Percentiles rank a stretch among this genome's conserved stretches.
These are phyloP conservation scores for Psammodynastes pulverulentus DNA, from an alignment of 2,113 vertebrate species.

Conservation along the genomic window DNA sequence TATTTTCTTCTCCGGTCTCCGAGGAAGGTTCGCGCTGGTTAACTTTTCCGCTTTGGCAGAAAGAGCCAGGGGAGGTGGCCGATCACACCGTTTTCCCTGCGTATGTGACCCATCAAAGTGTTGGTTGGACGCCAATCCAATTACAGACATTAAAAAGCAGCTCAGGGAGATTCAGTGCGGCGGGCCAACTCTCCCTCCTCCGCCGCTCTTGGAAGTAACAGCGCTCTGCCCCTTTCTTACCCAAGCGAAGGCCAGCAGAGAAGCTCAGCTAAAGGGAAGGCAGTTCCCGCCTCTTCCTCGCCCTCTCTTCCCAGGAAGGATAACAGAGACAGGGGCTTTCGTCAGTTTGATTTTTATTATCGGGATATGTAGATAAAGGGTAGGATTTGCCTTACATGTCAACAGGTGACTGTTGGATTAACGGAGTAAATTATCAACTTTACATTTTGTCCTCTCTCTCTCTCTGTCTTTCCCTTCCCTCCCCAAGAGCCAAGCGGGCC, in stretches of 20 bases:
- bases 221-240: not conserved
- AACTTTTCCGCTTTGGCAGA: not conserved
- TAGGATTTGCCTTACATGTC: constrained; percentile 67
- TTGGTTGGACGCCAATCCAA: constrained; percentile 10
- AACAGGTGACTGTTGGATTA: constrained; percentile 63
- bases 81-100: not conserved
- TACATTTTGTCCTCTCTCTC: constrained; percentile 24
- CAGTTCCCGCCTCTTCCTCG: not conserved
- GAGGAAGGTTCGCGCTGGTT: constrained; percentile 19
- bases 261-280: not conserved
- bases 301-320: not conserved
- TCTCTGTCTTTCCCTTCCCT: not conserved
- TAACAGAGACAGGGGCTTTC: constrained; percentile 55
- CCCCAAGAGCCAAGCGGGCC: constrained; percentile 53
- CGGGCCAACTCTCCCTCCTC: not conserved
- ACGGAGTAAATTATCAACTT: constrained; percentile 62
- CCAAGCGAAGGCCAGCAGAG: not conserved
- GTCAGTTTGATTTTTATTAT: constrained; percentile 74
- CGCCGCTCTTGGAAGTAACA: not conserved
- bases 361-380: constrained; percentile 47
- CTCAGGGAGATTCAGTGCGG: not conserved
- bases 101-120: not conserved
- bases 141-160: constrained; percentile 1
- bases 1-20: not conserved
- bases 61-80: not conserved